Evolutionary conservation across 2,113 vertebrate genomes (phyloP).

Genomic region (Bolborhynchus lineola): DNA sequence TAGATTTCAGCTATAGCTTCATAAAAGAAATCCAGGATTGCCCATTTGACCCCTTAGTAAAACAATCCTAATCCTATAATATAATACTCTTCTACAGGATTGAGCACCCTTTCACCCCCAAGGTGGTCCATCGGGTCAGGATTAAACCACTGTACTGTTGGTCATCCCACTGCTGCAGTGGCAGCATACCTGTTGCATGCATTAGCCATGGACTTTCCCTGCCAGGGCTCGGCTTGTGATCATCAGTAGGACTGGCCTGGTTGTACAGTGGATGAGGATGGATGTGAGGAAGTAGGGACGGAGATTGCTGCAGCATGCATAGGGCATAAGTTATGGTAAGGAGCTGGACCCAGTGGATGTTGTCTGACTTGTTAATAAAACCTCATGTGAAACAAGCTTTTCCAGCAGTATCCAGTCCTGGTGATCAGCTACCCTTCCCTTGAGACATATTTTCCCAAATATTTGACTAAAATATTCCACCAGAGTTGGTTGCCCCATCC

Average conservation of each 20-base stretch:
- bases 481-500: neutral
- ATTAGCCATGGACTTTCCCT: neutral
- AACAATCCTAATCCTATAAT: conserved; percentile 21
- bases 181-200: neutral
- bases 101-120: conserved; percentile 9
- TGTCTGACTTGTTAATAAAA: neutral
- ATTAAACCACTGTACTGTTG: neutral
- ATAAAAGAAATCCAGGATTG: conserved; percentile 29
- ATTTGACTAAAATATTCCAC: neutral
- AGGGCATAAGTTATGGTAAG: neutral
- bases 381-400: neutral
- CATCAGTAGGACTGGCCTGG: neutral
- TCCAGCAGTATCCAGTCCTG: neutral
- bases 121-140: neutral
- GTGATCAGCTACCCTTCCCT: neutral
- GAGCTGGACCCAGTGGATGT: neutral
- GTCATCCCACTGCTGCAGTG: neutral
- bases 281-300: neutral
- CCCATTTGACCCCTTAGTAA: neutral
- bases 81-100: neutral
- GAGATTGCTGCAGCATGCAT: neutral
- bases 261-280: neutral
- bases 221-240: neutral
- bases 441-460: neutral
- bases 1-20: neutral